Percentiles rank a stretch among this genome's conserved stretches.
Conservation (phyloP, 2,797 vertebrate genomes). For the Malacoraja senta region DNA sequence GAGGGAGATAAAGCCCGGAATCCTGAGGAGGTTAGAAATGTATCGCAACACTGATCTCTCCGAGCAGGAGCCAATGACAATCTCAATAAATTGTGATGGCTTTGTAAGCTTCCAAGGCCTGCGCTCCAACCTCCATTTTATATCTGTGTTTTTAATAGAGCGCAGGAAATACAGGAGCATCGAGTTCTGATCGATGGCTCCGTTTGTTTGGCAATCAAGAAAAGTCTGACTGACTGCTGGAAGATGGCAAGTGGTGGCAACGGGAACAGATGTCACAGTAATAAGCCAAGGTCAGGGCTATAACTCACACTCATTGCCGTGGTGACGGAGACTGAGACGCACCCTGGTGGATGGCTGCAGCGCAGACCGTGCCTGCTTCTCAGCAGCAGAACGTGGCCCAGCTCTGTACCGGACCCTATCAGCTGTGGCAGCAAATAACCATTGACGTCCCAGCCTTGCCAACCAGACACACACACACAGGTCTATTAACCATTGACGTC, state of each 20-base stretch:
- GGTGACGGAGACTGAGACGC: background rate
- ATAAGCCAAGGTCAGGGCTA: background rate
- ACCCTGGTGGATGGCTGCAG: background rate
- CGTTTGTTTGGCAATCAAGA: background rate
- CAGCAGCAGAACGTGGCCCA: background rate
- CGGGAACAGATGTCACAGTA: background rate
- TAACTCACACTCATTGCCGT: background rate
- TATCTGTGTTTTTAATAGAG: background rate
- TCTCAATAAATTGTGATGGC: slow-evolving; percentile 11
- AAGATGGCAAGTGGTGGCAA: background rate
- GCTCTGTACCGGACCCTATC: background rate
- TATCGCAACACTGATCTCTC: background rate
- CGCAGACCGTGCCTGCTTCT: background rate
- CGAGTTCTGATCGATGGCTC: background rate
- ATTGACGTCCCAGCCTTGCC: background rate
- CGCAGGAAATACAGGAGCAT: background rate
- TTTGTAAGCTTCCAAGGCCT: background rate
- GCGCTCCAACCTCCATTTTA: background rate
- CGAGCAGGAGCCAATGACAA: background rate
- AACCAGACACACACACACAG: too few species aligned
- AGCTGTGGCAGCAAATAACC: background rate
- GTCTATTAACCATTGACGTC: too few species aligned
- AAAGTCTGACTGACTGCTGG: background rate
- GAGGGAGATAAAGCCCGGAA: background rate
- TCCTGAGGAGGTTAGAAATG: background rate